Percentiles rank a stretch among this genome's conserved stretches.
Conservation (phyloP, 1,140 invertebrate species). For the Chelonus insularis region DNA sequence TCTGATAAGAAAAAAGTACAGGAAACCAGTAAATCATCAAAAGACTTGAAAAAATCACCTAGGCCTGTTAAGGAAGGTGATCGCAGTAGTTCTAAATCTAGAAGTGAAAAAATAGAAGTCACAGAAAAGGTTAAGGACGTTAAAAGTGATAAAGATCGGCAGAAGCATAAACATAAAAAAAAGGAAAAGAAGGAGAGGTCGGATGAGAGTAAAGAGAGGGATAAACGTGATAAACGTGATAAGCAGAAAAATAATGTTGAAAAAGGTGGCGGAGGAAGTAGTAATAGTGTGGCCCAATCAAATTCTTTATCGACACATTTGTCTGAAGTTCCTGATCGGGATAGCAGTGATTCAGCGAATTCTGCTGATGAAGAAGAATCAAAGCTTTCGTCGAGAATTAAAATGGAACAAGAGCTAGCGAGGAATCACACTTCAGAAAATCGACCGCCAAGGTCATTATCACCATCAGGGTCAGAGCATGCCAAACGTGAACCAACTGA, state of each 20-base stretch:
- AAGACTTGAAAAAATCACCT: conserved; percentile 51
- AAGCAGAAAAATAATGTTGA: conserved; percentile 38
- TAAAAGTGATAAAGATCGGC: conserved; percentile 50
- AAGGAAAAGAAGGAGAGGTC: conserved; percentile 63
- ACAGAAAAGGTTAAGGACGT: conserved; percentile 59
- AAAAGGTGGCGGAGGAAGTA: conserved; percentile 33
- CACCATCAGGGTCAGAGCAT: conserved; percentile 24
- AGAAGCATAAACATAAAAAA: conserved; percentile 60
- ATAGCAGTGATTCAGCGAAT: conserved; percentile 54
- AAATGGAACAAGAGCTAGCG: conserved; percentile 36
- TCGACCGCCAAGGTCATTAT: conserved; percentile 35
- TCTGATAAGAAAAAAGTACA: conserved; percentile 58
- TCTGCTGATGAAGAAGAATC: conserved; percentile 48
- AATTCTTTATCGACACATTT: conserved; percentile 42
- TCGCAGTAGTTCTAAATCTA: conserved; percentile 39
- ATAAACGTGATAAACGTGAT: conserved; percentile 53
- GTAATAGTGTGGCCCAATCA: conserved; percentile 13
- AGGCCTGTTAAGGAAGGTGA: conserved; percentile 52
- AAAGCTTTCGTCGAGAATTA: conserved; percentile 30
- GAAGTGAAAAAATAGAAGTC: conserved; percentile 56
- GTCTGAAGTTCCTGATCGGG: conserved; percentile 45
- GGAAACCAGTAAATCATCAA: conserved; percentile 59
- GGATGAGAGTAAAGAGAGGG: conserved; percentile 57
- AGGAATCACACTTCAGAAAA: conserved; percentile 13
- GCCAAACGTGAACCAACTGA: conserved; percentile 22